Base-by-base conservation (phyloP, 2,797 vertebrate genomes). In the Enoplosus armatus region DNA sequence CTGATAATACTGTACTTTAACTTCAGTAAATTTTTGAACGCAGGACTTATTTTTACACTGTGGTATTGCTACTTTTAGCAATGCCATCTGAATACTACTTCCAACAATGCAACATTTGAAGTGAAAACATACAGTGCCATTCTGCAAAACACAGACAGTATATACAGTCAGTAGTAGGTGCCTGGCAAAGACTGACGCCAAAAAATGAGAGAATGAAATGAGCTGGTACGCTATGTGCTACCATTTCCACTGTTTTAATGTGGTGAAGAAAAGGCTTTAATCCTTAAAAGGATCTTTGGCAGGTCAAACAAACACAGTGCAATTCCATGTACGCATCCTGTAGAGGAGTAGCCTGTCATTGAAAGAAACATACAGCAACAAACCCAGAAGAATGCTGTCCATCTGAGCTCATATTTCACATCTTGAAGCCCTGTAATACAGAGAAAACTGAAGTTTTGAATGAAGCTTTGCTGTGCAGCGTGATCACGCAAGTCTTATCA, bases 261-360 rank as follows among this genome's bases (percentile, higher is more conserved):
- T 89, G 91, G 91, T 87, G 69, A 82, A 67, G 86, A 79, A 83
- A 87, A 86, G 83, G 85, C 89, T 93, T 91, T 91, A 88, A 92
- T 91, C 89, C 90, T 64, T 65, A 72, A 88, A 83, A 85, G 70
- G 79, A 87, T 87, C 86, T 78, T 58, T 89, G 85, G 86, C 88
- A 85, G 80, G 89, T 92, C 87, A 92, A 88, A 91, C 90, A 94
- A 93, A 94, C 86, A 89, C 84, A 85, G 80, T 22, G 59, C 75
- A 85, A 80, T 86, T 88, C 82, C 85, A 77, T 86, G 83, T 85
- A 85, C 27, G 80, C 83, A 85, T 91, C 90, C 79, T 85, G 77
- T 63, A 67, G 66, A 82, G 50, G 50, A 82, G 74, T 22, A 90
- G 88, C 76, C 92, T 92, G 84, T 94, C 90, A 93, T 93, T 93